These are phyloP conservation scores for Halcyon leucocephala DNA, from an alignment of 2,797 vertebrate species.

Conservation along the genomic window DNA sequence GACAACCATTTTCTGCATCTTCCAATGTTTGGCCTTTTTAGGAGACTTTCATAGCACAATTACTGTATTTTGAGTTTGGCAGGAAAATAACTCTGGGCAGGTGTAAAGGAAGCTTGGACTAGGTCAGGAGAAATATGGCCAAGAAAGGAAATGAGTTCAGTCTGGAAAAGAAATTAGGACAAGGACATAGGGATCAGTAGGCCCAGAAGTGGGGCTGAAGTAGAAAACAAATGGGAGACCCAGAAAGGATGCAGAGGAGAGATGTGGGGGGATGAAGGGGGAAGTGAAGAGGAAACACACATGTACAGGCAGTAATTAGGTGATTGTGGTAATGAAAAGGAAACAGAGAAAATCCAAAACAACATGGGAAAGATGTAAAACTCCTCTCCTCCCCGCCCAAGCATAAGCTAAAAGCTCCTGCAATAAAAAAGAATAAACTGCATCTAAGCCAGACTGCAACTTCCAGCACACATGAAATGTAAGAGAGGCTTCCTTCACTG, in stretches of 20 bases:
- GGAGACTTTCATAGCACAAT: conserved; percentile 34
- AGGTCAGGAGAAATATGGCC: conserved; percentile 41
- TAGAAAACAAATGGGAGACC: conserved; percentile 58
- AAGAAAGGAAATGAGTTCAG: conserved; percentile 69
- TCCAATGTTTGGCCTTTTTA: not conserved
- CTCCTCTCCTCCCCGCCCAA: too few relatives aligned
- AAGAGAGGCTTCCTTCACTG: not conserved
- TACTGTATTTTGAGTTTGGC: conserved; percentile 10
- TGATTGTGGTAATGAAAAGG: not conserved
- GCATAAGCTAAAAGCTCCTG: not conserved
- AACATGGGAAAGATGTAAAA: not conserved
- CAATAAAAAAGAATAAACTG: not conserved
- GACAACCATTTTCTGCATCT: not conserved
- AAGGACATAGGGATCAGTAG: conserved; percentile 35
- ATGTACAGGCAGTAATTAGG: conserved; percentile 11
- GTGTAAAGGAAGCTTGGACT: conserved; percentile 64
- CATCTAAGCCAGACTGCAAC: not conserved
- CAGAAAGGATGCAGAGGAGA: conserved; percentile 44
- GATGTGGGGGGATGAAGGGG: not conserved
- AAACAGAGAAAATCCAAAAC: conserved; percentile 27
- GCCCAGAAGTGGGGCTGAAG: conserved; percentile 31
- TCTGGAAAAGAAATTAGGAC: conserved; percentile 64
- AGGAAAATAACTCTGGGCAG: conserved; percentile 57
- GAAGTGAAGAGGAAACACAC: not conserved
- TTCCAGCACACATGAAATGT: not conserved